Base-by-base conservation (phyloP, 2,797 vertebrate genomes). In the Lates japonicus region DNA sequence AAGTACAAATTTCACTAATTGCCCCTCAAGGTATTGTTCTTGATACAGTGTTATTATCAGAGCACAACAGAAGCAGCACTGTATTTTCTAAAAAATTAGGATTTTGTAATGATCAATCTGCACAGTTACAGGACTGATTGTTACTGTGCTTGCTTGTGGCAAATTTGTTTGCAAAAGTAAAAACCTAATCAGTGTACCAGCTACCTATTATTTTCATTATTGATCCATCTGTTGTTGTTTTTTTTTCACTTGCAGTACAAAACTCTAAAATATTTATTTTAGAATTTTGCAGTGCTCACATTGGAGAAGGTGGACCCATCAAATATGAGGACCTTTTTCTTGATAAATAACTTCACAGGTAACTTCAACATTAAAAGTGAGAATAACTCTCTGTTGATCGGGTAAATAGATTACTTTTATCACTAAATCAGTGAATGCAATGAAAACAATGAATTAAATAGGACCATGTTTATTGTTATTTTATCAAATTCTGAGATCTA, bases 1-100 rank as follows among this genome's bases (percentile, higher is more conserved):
- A 77, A 71, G 48, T 11, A 16, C 9, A 66, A 35, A 39, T 29
- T n/a, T 79, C 29, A 37, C 22, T 49, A 74, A 65, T 60, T 73
- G 33, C 12, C 31, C 54, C 33, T 57, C 37, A 49, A 20, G 46
- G 44, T 20, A 14, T 7, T 2, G 1, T 51, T 16, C 22, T 52
- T 20, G 10, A 46, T 29, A 35, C n/a, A 41, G 31, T 29, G 25
- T 19, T 25, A 19, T 44, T n/a, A 25, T 58, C 33, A 31, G 13
- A 49, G 46, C 42, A n/a, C 60, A 5, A n/a, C 9, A 60, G 11
- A 44, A 22, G 22, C 55, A 51, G 0, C 1, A 8, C 12, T n/a
- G 12, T 16, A 4, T 58, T 62, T 49, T 70, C 20, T 49, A 16
- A 25, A 63, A 46, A 4, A 25, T 3, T 25, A 20, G 4, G 14